Evolutionary conservation across 2,888 invertebrate species (phyloP), one percentile per base, ranked within the genome.

Genomic region (Campoplex nolae): DNA sequence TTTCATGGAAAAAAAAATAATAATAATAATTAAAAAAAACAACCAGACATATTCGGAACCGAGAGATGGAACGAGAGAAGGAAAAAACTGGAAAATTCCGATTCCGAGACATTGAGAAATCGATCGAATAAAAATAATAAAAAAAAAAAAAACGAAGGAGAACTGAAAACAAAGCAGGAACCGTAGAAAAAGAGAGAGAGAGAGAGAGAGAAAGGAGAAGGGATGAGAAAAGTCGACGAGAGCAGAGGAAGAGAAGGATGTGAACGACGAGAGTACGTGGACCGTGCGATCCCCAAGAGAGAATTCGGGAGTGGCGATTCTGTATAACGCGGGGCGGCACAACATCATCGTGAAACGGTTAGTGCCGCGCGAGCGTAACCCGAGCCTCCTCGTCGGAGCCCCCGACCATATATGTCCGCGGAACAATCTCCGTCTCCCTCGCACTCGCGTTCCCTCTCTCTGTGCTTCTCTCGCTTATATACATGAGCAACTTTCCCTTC

Each of bases 321-420:
- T 62, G 62, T 62, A 70, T 67, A 70, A 76, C 75, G 58, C 35
- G 42, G 42, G 42, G 42, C 42, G 83, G 75, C 86, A 89, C 62
- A 89, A 89, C 90, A 91, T 92, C 91, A 89, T 91, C 92, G 89
- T 90, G 91, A 91, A 92, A 92, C 91, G 90, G 90, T 93, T 92
- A 92, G 92, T 92, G 93, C 92, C 90, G 92, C 89, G 92, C 88
- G 89, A 88, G 89, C 92, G 94, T 94, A 94, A 94, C 92, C 92
- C 92, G 94, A 94, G 94, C 94, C 82, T 93, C 91, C 91, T 92
- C 90, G 82, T 91, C 92, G 89, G 92, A 92, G 91, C 91, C 93
- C 91, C 94, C 92, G 90, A 93, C 94, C 94, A 94, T 94, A 94
- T 94, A 94, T 94, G 94, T 94, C 94, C 94, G 93, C 92, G 91